Evolutionary conservation across 2,797 vertebrate genomes (phyloP).

Genomic region (Hypotaenidia okinawae): DNA sequence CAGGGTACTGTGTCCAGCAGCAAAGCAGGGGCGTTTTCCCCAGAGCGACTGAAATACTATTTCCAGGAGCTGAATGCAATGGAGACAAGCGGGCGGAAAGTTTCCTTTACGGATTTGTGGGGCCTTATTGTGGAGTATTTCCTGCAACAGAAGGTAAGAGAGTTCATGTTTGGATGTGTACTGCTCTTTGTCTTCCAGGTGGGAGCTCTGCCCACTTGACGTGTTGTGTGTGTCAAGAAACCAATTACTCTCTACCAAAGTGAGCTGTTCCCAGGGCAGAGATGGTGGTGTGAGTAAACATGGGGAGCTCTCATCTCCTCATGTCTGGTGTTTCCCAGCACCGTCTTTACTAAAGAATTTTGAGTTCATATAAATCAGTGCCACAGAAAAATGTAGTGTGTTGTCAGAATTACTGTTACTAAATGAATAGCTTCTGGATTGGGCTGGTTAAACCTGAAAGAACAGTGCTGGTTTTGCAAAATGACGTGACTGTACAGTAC

Average conservation of each 20-base stretch:
- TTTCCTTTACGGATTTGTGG: conserved; percentile 79
- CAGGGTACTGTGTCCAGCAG: conserved; percentile 67
- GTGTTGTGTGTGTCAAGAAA: not conserved
- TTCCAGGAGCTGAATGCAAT: conserved; percentile 69
- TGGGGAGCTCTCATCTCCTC: not conserved
- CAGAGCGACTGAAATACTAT: conserved; percentile 76
- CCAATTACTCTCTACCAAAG: not conserved
- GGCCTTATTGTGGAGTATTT: conserved; percentile 81
- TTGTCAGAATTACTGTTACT: not conserved
- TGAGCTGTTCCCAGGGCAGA: not conserved
- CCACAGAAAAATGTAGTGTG: not conserved
- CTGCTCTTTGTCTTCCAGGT: not conserved
- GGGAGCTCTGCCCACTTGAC: fast-evolving
- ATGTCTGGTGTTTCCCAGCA: not conserved
- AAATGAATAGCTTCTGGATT: not conserved
- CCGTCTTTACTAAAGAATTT: not conserved
- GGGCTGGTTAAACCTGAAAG: not conserved
- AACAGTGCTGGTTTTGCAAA: not conserved
- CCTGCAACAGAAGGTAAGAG: conserved; percentile 76
- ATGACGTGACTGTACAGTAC: not conserved
- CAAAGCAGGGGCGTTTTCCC: conserved; percentile 74
- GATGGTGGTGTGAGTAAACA: not conserved
- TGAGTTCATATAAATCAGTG: not conserved
- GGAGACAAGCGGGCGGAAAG: conserved; percentile 55
- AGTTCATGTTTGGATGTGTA: not conserved